phyloP scores from a whole-genome alignment of 2,888 invertebrate species.

The Drosophila siamana region DNA sequence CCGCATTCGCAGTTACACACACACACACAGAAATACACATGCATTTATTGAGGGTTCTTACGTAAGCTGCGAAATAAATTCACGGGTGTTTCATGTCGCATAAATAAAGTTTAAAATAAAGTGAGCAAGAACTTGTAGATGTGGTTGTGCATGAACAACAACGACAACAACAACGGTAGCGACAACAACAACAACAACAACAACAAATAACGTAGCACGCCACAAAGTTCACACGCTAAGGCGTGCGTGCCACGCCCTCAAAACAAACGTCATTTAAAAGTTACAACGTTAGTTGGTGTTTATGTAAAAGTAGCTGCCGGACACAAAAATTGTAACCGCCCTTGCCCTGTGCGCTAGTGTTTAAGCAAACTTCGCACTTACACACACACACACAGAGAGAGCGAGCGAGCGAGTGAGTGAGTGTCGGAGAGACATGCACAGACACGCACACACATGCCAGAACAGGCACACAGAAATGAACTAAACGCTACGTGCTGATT shows the following conservation, averaged over 20 bases:
- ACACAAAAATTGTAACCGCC: constrained; percentile 39
- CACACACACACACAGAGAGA: constrained; percentile 24
- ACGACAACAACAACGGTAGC: constrained; percentile 7
- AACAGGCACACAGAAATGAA: constrained; percentile 75
- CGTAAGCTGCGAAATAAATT: constrained; percentile 56
- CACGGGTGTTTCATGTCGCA: constrained; percentile 62
- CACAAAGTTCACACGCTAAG: constrained; percentile 75
- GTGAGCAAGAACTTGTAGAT: constrained; percentile 62
- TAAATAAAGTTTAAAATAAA: constrained; percentile 79
- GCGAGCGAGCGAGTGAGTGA: too few relatives aligned
- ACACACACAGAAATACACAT: background rate
- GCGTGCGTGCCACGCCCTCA: constrained; percentile 62
- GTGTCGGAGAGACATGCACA: background rate
- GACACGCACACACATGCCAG: constrained; percentile 23
- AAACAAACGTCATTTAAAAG: constrained; percentile 81
- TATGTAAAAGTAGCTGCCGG: constrained; percentile 73
- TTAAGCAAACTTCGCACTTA: constrained; percentile 65
- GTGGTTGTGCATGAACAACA: constrained; percentile 2
- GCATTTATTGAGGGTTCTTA: constrained; percentile 9
- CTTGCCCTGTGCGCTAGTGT: constrained; percentile 31
- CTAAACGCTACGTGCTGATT: constrained; percentile 79
- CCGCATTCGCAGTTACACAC: background rate
- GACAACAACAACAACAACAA: constrained; percentile 10
- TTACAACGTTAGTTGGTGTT: constrained; percentile 78
- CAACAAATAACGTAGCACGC: constrained; percentile 26